Evolutionary conservation across 2,888 invertebrate genomes (phyloP), one percentile per base, ranked within the genome.

Genomic region (Trachelus iudaicus): DNA sequence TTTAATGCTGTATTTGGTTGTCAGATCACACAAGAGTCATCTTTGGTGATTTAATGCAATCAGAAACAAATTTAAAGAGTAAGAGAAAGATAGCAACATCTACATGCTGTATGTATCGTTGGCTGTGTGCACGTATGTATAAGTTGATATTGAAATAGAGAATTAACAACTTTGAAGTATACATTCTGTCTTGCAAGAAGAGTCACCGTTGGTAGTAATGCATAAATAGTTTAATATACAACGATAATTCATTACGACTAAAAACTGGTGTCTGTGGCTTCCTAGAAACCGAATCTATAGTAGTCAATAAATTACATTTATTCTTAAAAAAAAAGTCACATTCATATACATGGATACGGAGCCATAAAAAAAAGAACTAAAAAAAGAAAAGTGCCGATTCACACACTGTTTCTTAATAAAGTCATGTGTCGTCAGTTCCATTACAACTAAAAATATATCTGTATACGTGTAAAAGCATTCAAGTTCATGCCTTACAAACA

Each of bases 301-400:
- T 84, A 84, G 81, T 83, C 82, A 85, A 89, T 88, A 88, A 88
- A 88, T 89, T 87, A 89, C 81, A 83, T 87, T 87, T 88, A 86
- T 88, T 88, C 84, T 82, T 86, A 86, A 87, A 85, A 84, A 86
- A 34, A 74, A 37, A 35, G 73, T 74, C 82, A 84, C 84, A 85
- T 86, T 85, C 80, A 83, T 83, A 81, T 87, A 86, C 83, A 87
- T 85, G 80, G 80, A 87, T 82, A 84, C 82, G 79, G 82, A 83
- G 84, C 81, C 78, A 84, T 84, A 84, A 85, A 86, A 84, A 86
- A 84, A 86, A 82, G 78, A 83, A 83, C 79, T 82, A 83, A 85
- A 82, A 81, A 80, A 71, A 77, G 80, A 75, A 76, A 74, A 69
- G 74, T 75, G 35, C 74, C 69, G 69, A 81, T 79, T 79, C 80